A percentile compares a stretch with the other conserved stretches of the same genome.
Conservation (phyloP, 2,113 vertebrate genomes). For the Oryzias javanicus region DNA sequence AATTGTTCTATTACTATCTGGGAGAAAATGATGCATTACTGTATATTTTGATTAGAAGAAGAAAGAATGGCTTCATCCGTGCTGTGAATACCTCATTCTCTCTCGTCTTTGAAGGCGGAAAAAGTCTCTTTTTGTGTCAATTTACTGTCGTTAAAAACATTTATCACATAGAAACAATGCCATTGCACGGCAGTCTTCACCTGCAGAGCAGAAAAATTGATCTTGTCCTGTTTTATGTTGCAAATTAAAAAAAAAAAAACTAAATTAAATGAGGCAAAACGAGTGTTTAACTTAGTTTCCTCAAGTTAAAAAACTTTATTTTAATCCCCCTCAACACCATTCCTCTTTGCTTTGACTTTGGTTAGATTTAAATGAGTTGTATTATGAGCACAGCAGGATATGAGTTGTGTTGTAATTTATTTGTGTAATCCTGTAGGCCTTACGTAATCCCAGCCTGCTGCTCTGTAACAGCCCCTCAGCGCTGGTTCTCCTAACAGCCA, state of each 20-base stretch:
- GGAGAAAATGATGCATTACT: slow-evolving; percentile 76
- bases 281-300: too few relatives aligned
- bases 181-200: slow-evolving; percentile 52
- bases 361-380: slow-evolving; percentile 42
- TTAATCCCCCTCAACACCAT: slow-evolving; percentile 9
- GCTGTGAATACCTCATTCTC: slow-evolving; percentile 72
- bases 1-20: slow-evolving; percentile 78
- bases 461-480: slow-evolving; percentile 26
- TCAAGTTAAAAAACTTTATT: too few relatives aligned
- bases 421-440: slow-evolving; percentile 62
- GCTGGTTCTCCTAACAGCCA: slow-evolving; percentile 44
- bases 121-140: slow-evolving; percentile 26
- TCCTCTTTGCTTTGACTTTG: slow-evolving; percentile 26
- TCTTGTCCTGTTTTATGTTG: too few relatives aligned
- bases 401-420: slow-evolving; percentile 62
- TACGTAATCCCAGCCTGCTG: slow-evolving; percentile 38
- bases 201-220: slow-evolving; percentile 26
- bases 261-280: too few relatives aligned
- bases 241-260: too few relatives aligned
- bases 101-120: slow-evolving; percentile 53
- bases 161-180: slow-evolving; percentile 57
- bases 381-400: slow-evolving; percentile 50
- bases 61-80: slow-evolving; percentile 75
- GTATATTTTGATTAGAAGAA: slow-evolving; percentile 77
- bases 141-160: slow-evolving; percentile 33